A percentile compares a stretch with the other conserved stretches of the same genome.
Conservation (phyloP, 2,888 invertebrate genomes). For the Schizaphis graminum region DNA sequence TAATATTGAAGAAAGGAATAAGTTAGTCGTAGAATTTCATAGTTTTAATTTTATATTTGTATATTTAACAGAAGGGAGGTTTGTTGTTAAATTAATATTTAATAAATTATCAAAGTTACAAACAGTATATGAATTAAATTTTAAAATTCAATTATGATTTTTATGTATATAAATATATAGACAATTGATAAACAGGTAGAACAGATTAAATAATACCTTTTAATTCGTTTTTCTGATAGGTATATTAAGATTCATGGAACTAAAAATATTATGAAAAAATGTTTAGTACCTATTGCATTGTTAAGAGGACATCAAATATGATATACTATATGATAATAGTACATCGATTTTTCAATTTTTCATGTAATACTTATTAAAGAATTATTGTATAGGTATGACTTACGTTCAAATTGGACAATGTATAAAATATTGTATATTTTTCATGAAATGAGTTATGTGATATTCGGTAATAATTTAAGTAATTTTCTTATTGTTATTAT, state of each 20-base stretch:
- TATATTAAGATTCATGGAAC: not conserved
- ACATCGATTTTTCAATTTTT: not conserved
- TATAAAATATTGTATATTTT: not conserved
- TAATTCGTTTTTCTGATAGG: not conserved
- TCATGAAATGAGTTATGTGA: not conserved
- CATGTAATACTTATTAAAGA: not conserved
- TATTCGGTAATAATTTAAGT: not conserved
- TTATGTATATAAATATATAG: not conserved
- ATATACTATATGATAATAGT: not conserved
- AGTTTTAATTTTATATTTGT: not conserved
- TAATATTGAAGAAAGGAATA: not conserved
- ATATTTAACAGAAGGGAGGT: no score
- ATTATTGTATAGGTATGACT: not conserved
- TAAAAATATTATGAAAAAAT: not conserved
- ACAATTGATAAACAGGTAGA: not conserved
- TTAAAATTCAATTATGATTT: not conserved
- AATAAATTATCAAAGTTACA: not conserved
- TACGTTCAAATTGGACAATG: not conserved
- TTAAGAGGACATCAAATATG: not conserved
- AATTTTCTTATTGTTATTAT: not conserved
- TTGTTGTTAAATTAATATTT: slow-evolving; percentile 13
- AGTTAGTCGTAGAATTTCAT: not conserved
- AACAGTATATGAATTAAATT: not conserved
- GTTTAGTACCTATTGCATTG: not conserved
- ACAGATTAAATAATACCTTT: not conserved